Percentiles rank a stretch among this genome's conserved stretches.
These are phyloP conservation scores for Sternotherus odoratus DNA, from an alignment of 2,797 vertebrate species.

Conservation along the genomic window DNA sequence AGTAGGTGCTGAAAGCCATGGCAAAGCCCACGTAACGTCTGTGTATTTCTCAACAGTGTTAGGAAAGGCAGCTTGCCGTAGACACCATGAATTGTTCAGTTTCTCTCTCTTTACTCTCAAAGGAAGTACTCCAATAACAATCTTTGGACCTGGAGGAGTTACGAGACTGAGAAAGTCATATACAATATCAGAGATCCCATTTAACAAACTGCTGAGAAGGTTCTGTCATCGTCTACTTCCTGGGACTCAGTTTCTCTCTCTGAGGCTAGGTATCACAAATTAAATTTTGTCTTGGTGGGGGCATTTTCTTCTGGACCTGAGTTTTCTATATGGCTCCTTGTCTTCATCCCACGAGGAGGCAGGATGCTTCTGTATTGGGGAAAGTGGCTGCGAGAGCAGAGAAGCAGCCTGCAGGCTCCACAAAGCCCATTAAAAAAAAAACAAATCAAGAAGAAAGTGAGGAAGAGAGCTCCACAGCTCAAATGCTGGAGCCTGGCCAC, in stretches of 20 bases:
- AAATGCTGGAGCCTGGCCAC: too few species aligned
- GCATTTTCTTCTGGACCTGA: not conserved
- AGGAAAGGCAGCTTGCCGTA: not conserved
- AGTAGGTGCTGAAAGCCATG: not conserved
- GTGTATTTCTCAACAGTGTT: not conserved
- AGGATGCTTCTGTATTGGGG: not conserved
- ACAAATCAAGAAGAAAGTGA: not conserved
- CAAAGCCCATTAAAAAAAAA: not conserved
- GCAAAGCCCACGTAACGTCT: fast-evolving
- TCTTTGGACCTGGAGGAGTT: not conserved
- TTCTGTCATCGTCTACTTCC: fast-evolving
- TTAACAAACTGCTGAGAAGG: not conserved
- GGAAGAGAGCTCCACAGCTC: not conserved
- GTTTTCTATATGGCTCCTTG: not conserved
- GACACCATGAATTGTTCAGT: not conserved
- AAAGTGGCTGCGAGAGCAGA: not conserved
- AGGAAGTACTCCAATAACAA: not conserved
- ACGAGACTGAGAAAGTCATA: not conserved
- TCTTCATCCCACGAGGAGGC: not conserved
- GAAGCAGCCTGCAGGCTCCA: not conserved
- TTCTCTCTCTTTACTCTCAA: not conserved
- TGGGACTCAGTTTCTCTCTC: not conserved
- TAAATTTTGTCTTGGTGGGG: not conserved
- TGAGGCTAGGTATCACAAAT: not conserved
- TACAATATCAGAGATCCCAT: not conserved